These are phyloP conservation scores for Toxotes lorentzi DNA, from an alignment of 2,797 vertebrate species.

Conservation along the genomic window DNA sequence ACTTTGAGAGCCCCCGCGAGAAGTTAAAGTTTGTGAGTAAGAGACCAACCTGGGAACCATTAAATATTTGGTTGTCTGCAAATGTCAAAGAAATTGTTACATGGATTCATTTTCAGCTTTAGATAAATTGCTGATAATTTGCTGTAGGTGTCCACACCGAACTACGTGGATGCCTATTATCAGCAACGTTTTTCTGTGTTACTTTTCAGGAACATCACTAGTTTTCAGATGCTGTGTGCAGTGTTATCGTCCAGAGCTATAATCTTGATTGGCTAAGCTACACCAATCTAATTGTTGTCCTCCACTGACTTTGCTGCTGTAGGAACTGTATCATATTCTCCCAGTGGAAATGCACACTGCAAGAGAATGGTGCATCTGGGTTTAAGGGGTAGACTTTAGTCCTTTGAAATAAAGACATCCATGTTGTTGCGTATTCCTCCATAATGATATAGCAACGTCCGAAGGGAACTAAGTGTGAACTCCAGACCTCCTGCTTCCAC, in stretches of 20 bases:
- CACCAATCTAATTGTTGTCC: background rate
- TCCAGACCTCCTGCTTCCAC: constrained; percentile 37
- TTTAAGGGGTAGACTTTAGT: constrained; percentile 47
- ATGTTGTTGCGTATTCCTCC: constrained; percentile 50
- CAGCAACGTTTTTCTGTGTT: background rate
- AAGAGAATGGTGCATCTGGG: constrained; percentile 7
- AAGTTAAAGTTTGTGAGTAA: background rate
- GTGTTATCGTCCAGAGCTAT: background rate
- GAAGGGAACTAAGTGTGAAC: constrained; percentile 41
- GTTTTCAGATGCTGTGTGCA: no score
- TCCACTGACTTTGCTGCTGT: background rate
- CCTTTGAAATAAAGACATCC: constrained; percentile 51
- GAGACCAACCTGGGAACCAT: background rate
- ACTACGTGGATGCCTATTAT: no score
- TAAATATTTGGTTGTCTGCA: background rate
- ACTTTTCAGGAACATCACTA: background rate
- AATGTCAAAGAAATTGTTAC: constrained; percentile 1
- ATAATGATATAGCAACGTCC: constrained; percentile 54
- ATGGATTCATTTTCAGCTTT: background rate
- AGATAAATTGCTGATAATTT: background rate
- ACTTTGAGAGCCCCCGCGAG: background rate
- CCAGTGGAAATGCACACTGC: constrained; percentile 19
- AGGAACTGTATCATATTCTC: constrained; percentile 19
- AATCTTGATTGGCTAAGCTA: background rate
- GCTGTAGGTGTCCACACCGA: background rate